Evolutionary conservation across 2,888 invertebrate genomes (phyloP).

Genomic region (Chesias legatella): DNA sequence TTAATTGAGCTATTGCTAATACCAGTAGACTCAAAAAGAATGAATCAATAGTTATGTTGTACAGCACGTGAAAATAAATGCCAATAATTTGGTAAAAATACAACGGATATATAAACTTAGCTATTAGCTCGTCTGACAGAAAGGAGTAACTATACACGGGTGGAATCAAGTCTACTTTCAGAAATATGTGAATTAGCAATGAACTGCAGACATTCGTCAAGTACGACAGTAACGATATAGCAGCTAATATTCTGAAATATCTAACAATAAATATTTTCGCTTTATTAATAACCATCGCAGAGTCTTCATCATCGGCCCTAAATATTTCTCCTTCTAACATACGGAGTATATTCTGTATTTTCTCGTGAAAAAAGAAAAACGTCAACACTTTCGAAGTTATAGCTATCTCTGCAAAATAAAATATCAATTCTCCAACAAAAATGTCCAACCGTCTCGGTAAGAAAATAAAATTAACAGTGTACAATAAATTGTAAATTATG

Average conservation of each 20-base stretch:
- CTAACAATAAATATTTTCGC: slow-evolving; percentile 43
- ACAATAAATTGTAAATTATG: slow-evolving; percentile 35
- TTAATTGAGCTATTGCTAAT: neutral
- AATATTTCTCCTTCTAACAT: slow-evolving; percentile 49
- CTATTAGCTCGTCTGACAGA: slow-evolving; percentile 37
- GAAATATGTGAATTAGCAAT: slow-evolving; percentile 39
- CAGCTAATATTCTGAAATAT: slow-evolving; percentile 46
- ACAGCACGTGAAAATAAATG: slow-evolving; percentile 48
- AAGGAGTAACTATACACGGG: slow-evolving; percentile 51
- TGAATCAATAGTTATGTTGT: slow-evolving; percentile 48
- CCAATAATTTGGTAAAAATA: slow-evolving; percentile 52
- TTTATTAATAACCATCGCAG: slow-evolving; percentile 33
- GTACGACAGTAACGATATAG: slow-evolving; percentile 37
- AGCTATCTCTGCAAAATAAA: slow-evolving; percentile 48
- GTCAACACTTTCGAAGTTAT: slow-evolving; percentile 48
- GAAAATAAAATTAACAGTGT: slow-evolving; percentile 46
- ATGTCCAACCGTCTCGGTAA: slow-evolving; percentile 43
- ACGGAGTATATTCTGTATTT: slow-evolving; percentile 38
- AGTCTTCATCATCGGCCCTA: slow-evolving; percentile 37
- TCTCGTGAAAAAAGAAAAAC: slow-evolving; percentile 35
- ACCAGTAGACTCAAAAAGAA: slow-evolving; percentile 44
- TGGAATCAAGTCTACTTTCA: slow-evolving; percentile 33
- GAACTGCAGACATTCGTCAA: slow-evolving; percentile 37
- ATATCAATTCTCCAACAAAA: slow-evolving; percentile 49
- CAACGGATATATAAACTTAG: slow-evolving; percentile 42